Conservation (phyloP, 2,797 vertebrate species). For the Parambassis ranga region DNA sequence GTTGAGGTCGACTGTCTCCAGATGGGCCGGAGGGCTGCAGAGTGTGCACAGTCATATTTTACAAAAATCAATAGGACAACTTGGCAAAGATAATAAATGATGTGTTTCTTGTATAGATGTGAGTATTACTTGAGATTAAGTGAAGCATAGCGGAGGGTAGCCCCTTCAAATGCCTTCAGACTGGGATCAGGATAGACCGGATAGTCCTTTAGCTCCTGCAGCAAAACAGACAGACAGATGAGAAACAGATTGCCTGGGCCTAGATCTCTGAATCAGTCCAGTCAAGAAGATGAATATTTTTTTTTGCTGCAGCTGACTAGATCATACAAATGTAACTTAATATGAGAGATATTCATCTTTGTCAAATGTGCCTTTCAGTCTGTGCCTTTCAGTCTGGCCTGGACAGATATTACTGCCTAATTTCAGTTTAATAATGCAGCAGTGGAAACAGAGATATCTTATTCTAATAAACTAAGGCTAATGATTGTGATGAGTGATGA, state of each 20-base stretch:
- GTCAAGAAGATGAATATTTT: background rate
- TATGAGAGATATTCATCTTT: constrained; percentile 29
- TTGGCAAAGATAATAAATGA: too few relatives aligned
- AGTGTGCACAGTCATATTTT: background rate
- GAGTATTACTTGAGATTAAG: constrained; percentile 88
- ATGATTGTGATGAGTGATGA: too few relatives aligned
- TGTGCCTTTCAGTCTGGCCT: background rate
- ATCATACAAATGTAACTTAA: background rate
- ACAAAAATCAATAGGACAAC: too few relatives aligned
- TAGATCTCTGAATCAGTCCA: too few relatives aligned
- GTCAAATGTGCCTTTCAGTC: background rate
- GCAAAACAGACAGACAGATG: constrained; percentile 41
- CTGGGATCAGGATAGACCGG: constrained; percentile 95
- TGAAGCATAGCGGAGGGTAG: constrained; percentile 92
- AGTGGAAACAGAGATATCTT: constrained; percentile 3
- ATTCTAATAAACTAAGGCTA: too few relatives aligned
- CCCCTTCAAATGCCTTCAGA: constrained; percentile 95
- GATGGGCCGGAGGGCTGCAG: constrained; percentile 84
- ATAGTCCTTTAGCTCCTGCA: constrained; percentile 91
- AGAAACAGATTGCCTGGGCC: too few relatives aligned
- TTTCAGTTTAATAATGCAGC: constrained; percentile 1
- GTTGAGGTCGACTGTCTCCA: constrained; percentile 90
- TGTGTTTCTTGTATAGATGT: background rate
- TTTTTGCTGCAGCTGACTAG: constrained; percentile 1
- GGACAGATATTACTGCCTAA: background rate